Evolutionary conservation across 2,797 vertebrate species (phyloP), one percentile per base, ranked within the genome.

Genomic region (Centroberyx gerrardi): DNA sequence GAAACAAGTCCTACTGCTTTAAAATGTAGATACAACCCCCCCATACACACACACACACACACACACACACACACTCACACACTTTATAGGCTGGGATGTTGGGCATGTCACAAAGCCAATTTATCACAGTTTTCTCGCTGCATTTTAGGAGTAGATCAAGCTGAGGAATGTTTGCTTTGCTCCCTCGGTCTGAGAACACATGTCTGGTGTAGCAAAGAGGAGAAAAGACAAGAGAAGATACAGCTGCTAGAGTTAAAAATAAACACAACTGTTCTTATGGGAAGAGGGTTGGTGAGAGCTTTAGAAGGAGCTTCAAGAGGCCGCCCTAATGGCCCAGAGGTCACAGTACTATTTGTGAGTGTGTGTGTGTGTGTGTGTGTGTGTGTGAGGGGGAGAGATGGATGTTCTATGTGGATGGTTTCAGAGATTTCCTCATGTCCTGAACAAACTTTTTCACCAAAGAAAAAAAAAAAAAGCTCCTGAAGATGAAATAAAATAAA

Each of bases 161-260:
- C 60, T 17, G 72, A 80, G 80, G 76, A 88, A 78, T 89, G 81
- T 86, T 90, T 84, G 82, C 83, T 88, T 85, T 82, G 62, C 76
- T 81, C 87, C 80, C 74, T 87, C 68, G 27, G 17, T 75, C 56
- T 49, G 3, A 77, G 72, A 79, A 72, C 66, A 82, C 33, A 76
- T 72, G 78, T 80, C 78, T 54, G 53, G 66, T 72, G 51, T 68
- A 65, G 54, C 60, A 76, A 62, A 73, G 65, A 61, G 15, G 59
- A 78, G 77, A 2, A 31, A 71, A 74, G 74, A 81, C 76, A 83
- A 83, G 88, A 92, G 69, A 56, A 87, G 83, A 78, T 82, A 66
- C 82, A 91, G 85, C 88, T 88, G 85, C 75, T 70, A n/a, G 70
- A 84, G 86, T 82, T 92, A 91, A 90, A 93, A 91, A 91, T 91